Evolutionary conservation across 2,797 vertebrate genomes (phyloP).

Genomic region (Monodelphis domestica): DNA sequence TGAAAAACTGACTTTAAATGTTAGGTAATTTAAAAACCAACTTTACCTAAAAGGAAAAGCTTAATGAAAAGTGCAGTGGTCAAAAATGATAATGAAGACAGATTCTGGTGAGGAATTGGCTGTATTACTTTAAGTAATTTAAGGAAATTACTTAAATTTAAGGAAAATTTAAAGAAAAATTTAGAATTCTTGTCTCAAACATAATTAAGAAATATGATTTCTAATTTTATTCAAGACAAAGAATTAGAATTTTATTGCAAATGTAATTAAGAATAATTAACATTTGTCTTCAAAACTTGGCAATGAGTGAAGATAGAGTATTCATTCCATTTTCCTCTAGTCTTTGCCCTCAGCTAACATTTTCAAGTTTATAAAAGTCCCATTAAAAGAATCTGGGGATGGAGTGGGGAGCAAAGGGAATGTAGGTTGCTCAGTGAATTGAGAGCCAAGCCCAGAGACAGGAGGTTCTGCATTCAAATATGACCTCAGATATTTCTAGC

Average conservation of each 20-base stretch:
- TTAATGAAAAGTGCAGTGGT: constrained; percentile 22
- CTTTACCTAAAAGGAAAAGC: constrained; percentile 39
- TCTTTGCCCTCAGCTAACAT: neutral
- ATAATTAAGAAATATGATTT: constrained; percentile 2
- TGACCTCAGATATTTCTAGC: too few species aligned
- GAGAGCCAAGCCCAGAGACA: too few species aligned
- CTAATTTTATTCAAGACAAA: constrained; percentile 9
- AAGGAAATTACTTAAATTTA: too few species aligned
- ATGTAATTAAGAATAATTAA: neutral
- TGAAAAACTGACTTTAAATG: constrained; percentile 36
- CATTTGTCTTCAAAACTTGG: neutral
- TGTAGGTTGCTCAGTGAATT: too few species aligned
- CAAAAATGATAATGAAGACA: constrained; percentile 1
- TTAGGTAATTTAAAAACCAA: constrained; percentile 46
- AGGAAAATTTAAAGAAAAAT: constrained; percentile 37
- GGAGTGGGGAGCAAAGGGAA: too few species aligned
- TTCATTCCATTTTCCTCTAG: neutral
- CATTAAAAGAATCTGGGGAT: neutral
- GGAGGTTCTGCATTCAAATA: too few species aligned
- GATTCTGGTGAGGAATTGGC: neutral
- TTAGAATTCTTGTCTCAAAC: constrained; percentile 9
- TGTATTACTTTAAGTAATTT: too few species aligned
- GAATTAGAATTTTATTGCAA: constrained; percentile 28
- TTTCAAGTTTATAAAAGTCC: neutral
- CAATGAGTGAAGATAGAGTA: neutral